Conservation (phyloP, 2,888 invertebrate genomes). For the Myathropa florea region DNA sequence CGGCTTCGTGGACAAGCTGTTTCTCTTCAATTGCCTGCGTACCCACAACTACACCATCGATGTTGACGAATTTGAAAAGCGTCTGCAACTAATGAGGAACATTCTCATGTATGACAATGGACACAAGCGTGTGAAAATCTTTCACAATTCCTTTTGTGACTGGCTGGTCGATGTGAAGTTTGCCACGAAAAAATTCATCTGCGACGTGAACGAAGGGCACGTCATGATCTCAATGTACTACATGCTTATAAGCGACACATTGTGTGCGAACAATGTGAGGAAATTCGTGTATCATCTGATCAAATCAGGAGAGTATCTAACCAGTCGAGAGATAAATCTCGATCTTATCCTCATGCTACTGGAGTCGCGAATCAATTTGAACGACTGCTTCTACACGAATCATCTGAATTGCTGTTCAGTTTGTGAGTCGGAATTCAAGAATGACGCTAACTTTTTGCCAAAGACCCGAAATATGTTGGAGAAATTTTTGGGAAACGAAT, state of each 20-base stretch:
- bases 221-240: conserved; percentile 93
- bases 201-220: conserved; percentile 93
- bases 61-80: conserved; percentile 89
- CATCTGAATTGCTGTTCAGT: conserved; percentile 81
- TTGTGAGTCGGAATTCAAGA: conserved; percentile 80
- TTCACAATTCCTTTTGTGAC: conserved; percentile 96
- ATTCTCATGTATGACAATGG: conserved; percentile 79
- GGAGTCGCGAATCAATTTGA: conserved; percentile 79
- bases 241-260: conserved; percentile 85
- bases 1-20: conserved; percentile 90
- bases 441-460: conserved; percentile 78
- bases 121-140: conserved; percentile 82
- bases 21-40: conserved; percentile 90
- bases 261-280: conserved; percentile 88
- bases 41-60: conserved; percentile 90
- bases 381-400: conserved; percentile 80
- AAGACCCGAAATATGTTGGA: conserved; percentile 79
- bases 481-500: conserved; percentile 80
- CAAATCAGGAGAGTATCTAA: conserved; percentile 84
- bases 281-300: conserved; percentile 87
- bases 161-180: conserved; percentile 99
- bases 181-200: conserved; percentile 96
- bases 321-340: conserved; percentile 77
- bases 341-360: conserved; percentile 79
- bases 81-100: conserved; percentile 87